phyloP scores from a whole-genome alignment of 2,113 vertebrate genomes.

The Suncus etruscus region DNA sequence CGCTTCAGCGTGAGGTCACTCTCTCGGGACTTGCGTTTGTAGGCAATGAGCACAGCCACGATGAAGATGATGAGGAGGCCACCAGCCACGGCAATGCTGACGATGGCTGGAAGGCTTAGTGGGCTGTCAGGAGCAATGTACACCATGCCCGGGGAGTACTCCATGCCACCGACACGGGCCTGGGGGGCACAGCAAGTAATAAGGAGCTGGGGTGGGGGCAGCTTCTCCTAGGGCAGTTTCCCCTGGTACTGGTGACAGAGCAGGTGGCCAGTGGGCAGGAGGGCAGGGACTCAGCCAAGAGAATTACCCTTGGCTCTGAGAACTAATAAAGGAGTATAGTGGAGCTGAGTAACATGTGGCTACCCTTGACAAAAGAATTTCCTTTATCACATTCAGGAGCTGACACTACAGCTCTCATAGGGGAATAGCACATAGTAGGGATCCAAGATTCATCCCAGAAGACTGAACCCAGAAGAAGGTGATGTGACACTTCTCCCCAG shows the following conservation, averaged over 20 bases:
- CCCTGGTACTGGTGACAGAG: too few species aligned
- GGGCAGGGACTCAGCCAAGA: neutral
- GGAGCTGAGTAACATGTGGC: too few species aligned
- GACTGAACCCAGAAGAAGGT: neutral
- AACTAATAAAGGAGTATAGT: too few species aligned
- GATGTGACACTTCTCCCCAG: neutral
- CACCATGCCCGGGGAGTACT: slow-evolving; percentile 97
- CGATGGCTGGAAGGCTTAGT: slow-evolving; percentile 96
- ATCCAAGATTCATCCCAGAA: neutral
- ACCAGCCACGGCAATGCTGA: slow-evolving; percentile 95
- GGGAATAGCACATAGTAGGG: too few species aligned
- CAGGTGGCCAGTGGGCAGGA: neutral
- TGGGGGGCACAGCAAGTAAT: slow-evolving; percentile 69
- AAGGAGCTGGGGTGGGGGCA: neutral
- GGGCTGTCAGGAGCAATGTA: slow-evolving; percentile 98
- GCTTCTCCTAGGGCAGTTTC: neutral
- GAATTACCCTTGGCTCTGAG: neutral
- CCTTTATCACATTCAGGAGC: fast-evolving
- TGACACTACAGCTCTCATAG: neutral
- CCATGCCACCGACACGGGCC: slow-evolving; percentile 97
- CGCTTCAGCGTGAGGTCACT: slow-evolving; percentile 98
- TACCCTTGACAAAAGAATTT: fast-evolving
- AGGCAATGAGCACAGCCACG: slow-evolving; percentile 96
- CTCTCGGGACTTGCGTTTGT: slow-evolving; percentile 98
- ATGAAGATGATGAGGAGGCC: slow-evolving; percentile 98